These are phyloP conservation scores for Dermolepida albohirtum DNA, from an alignment of 2,888 invertebrate genomes.

Conservation along the genomic window DNA sequence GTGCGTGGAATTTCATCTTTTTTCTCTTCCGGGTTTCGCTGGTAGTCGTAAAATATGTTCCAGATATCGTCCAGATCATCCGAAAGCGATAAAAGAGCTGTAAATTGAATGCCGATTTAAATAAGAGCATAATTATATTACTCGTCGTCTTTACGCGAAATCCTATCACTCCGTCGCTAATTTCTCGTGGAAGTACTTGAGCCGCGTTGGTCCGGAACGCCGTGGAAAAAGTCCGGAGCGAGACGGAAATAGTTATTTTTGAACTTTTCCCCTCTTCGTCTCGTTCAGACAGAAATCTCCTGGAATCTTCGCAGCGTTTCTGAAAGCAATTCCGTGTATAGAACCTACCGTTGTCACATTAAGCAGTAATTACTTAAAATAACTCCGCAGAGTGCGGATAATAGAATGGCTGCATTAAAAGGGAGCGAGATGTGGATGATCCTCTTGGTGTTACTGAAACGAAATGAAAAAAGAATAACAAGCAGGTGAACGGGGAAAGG, in stretches of 20 bases:
- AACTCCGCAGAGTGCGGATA: constrained; percentile 13
- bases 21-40: background rate
- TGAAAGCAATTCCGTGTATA: constrained; percentile 27
- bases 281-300: no score
- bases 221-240: background rate
- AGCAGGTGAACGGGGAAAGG: background rate
- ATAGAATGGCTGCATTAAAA: constrained; percentile 25
- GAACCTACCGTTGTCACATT: constrained; percentile 27
- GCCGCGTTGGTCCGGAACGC: background rate
- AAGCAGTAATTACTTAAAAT: constrained; percentile 32
- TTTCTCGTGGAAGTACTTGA: constrained; percentile 4
- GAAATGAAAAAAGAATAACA: constrained; percentile 21
- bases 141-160: background rate
- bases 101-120: constrained; percentile 29
- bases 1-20: no score
- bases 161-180: constrained; percentile 9
- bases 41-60: constrained; percentile 7
- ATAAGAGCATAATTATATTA: constrained; percentile 17
- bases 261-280: background rate
- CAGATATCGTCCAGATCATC: constrained; percentile 1
- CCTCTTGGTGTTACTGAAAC: background rate
- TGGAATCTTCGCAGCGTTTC: background rate
- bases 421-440: background rate
- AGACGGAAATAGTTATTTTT: constrained; percentile 7
- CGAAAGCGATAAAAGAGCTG: constrained; percentile 26